Evolutionary conservation across 2,888 invertebrate genomes (phyloP).

Genomic region (Argynnis bischoffii): DNA sequence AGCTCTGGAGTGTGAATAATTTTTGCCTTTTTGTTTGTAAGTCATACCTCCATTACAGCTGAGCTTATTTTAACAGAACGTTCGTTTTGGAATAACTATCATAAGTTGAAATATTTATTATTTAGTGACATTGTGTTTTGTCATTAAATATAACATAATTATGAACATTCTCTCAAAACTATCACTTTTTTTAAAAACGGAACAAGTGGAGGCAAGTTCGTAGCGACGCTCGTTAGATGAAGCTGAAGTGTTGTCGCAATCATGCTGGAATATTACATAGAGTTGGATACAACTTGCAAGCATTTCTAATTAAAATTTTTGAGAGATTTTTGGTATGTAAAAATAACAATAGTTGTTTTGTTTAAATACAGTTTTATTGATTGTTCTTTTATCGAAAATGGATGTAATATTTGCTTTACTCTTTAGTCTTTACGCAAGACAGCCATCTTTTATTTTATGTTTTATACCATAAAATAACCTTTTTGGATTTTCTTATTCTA

Average conservation of each 20-base stretch:
- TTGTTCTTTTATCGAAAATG: not conserved
- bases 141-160: conserved; percentile 12
- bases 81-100: no score
- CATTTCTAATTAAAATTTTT: conserved; percentile 19
- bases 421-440: no score
- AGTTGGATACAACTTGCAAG: conserved; percentile 22
- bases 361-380: not conserved
- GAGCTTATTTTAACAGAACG: no score
- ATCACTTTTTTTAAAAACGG: conserved; percentile 17
- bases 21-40: no score
- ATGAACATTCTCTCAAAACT: conserved; percentile 14
- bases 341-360: not conserved
- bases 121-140: not conserved
- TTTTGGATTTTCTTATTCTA: no score
- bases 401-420: no score
- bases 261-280: conserved; percentile 25
- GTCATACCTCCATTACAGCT: no score
- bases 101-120: no score
- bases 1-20: no score
- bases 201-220: conserved; percentile 24
- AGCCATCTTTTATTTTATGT: no score
- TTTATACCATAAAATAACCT: no score
- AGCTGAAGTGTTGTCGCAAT: conserved; percentile 26
- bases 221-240: conserved; percentile 26
- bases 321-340: not conserved